phyloP scores from a whole-genome alignment of 2,888 invertebrate genomes.

The Boloria selene region DNA sequence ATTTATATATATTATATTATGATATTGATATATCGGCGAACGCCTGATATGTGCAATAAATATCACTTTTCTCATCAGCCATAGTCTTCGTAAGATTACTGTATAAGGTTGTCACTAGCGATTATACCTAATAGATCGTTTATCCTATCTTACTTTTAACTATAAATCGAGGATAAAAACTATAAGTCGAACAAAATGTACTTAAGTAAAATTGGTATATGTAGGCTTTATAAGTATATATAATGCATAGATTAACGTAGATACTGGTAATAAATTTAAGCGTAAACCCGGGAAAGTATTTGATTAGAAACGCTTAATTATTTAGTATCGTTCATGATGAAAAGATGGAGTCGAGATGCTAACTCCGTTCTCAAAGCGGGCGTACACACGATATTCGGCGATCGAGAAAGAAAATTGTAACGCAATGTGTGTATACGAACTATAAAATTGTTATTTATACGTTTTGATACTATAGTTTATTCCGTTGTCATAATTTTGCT shows the following conservation, averaged over 20 bases:
- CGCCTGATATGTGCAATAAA: conserved; percentile 58
- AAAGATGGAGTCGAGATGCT: conserved; percentile 40
- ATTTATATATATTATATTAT: conserved; percentile 3
- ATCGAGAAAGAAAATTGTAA: conserved; percentile 28
- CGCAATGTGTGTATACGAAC: conserved; percentile 72
- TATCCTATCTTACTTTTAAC: conserved; percentile 58
- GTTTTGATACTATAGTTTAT: conserved; percentile 35
- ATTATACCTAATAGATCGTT: conserved; percentile 55
- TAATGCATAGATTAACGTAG: conserved; percentile 79
- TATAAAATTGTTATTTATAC: conserved; percentile 63
- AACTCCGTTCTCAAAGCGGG: conserved; percentile 47
- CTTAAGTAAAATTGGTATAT: conserved; percentile 79
- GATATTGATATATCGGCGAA: conserved; percentile 44
- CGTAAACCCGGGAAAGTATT: conserved; percentile 73
- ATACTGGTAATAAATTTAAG: conserved; percentile 69
- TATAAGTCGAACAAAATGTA: conserved; percentile 81
- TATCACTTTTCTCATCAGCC: conserved; percentile 50
- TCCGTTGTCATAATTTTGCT: conserved; percentile 46
- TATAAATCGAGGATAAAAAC: conserved; percentile 66
- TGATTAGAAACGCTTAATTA: conserved; percentile 71
- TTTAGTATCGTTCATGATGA: conserved; percentile 67
- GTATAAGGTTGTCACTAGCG: conserved; percentile 76
- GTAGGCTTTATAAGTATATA: conserved; percentile 82
- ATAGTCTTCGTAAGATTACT: conserved; percentile 60
- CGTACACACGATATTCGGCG: conserved; percentile 52